Evolutionary conservation across 1,140 invertebrate genomes (phyloP).

Genomic region (Mercenaria mercenaria): DNA sequence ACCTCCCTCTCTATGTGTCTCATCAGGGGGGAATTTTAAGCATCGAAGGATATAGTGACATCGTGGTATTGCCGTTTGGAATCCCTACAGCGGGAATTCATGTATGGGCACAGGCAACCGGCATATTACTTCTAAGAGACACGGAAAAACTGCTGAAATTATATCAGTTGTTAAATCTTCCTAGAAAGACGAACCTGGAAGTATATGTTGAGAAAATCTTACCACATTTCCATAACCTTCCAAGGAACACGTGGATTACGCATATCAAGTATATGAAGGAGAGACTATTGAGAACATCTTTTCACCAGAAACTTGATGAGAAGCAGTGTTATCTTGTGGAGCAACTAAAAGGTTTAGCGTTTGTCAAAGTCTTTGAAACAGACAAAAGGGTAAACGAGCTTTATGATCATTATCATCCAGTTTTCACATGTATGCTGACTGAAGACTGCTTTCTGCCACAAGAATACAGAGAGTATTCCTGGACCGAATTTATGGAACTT

Average conservation of each 20-base stretch:
- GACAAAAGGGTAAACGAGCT: background rate
- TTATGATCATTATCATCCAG: background rate
- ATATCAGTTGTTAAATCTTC: background rate
- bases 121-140: background rate
- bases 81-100: conserved; percentile 41
- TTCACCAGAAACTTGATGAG: background rate
- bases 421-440: conserved; percentile 12
- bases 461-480: background rate
- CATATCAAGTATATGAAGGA: conserved; percentile 16
- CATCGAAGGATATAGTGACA: background rate
- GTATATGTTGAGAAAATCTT: conserved; percentile 1
- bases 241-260: background rate
- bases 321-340: background rate
- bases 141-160: background rate
- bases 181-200: background rate
- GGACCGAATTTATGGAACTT: conserved; percentile 30
- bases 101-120: background rate
- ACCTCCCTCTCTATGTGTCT: conserved; percentile 20
- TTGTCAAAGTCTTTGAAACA: background rate
- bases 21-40: background rate
- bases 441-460: conserved; percentile 26
- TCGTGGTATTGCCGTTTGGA: background rate
- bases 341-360: background rate
- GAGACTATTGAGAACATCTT: background rate
- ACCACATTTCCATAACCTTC: background rate